Evolutionary conservation across 2,888 invertebrate genomes (phyloP), one percentile per base, ranked within the genome.

Genomic region (Drosophila prolongata): DNA sequence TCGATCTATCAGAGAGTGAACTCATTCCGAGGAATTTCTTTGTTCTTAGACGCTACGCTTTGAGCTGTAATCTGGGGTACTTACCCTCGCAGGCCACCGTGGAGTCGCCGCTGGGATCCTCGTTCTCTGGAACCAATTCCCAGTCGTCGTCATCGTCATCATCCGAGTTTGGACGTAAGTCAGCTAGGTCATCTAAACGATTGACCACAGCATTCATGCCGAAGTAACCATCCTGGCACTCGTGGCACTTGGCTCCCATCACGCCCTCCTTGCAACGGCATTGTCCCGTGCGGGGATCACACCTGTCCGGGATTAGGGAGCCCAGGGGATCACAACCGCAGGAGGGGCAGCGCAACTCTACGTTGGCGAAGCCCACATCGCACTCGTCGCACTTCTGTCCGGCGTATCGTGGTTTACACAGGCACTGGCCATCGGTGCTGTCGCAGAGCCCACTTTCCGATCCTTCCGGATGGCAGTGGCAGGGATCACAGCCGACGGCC

Each of bases 191-290:
- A 52, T 87, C 78, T 34, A 87, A 57, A 37, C 73, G 71, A 13
- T 79, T 79, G 35, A 80, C 80, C 42, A 69, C 70, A 27, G 81
- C 85, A 52, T 92, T 91, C 79, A 97, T 94, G 13, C 95, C 96
- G 91, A 95, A 97, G 92, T 95, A 95, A 49, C 95, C 94, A 59
- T 95, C 94, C 60, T 95, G 94, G 88, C 97, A 97, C 56, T 92
- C 93, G 88, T 95, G 95, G 90, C 97, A 97, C 82, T 94, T 94
- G 66, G 95, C 94, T 56, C 97, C 97, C 76, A 95, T 94, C 1
- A 97, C 96, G 71, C 97, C 97, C 0, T 94, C 91, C 44, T 95
- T 95, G 92, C 97, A 98, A 42, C 93, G 93, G 93, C 98, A 98
- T 72, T 94, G 94, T 9, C 98, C 98, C n/a, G 94, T 94, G 47